Base-by-base conservation (phyloP, 2,797 vertebrate species). In the Microctenopoma lineatum region DNA sequence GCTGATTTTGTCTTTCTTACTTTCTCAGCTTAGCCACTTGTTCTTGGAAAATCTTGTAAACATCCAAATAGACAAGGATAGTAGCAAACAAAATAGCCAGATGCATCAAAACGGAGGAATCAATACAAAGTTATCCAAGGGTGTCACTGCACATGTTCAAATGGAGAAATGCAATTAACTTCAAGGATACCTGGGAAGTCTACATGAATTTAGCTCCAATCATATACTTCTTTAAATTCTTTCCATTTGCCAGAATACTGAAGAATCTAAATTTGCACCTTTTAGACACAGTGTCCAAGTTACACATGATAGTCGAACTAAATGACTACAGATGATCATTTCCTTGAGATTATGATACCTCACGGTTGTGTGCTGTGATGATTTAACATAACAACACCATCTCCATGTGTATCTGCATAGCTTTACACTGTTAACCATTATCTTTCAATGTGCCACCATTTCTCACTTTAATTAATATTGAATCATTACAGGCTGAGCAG, bases 131-230 rank as follows among this genome's bases (percentile, higher is more conserved):
- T 66, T 57, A 50, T 69, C 58, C 70, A 51, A 67, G 69, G 69
- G 25, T 57, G 59, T 52, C 32, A 7, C 65, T 3, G 15, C 56
- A 57, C 38, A 67, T 36, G 53, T 62, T 48, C 26, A 48, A 61
- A 44, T 3, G 18, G 41, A 45, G 25, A 56, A 70, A 73, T 58
- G 62, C 69, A 65, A 71, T 84, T 73, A 70, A 68, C 15, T 73
- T 25, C 60, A 51, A 52, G 32, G 59, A 47, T 52, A 45, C 44
- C n/a, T 50, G 12, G 45, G 61, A 47, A 61, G 71, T 67, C 58
- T 25, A 45, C 55, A n/a, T 48, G 47, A 70, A 56, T 73, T 26
- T 34, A 34, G 32, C 44, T 67, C 70, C 54, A 7, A 58, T 50
- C 27, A 3, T 14, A 29, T 47, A 18, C 26, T 36, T 44, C 11